Conservation (phyloP, 2,888 invertebrate genomes). For the Sylvicola cinctus region DNA sequence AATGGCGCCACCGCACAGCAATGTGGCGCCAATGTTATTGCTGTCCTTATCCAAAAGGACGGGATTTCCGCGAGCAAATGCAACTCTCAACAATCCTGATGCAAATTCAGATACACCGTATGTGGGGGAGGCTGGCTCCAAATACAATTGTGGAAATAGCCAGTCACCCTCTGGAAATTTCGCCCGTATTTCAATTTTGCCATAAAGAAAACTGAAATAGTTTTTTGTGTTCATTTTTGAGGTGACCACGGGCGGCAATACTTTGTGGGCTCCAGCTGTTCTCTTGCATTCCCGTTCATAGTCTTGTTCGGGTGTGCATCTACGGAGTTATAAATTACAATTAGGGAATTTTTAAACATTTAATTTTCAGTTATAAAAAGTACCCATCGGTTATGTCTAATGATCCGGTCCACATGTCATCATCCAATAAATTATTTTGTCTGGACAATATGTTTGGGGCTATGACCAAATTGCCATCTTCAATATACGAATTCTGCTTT, state of each 20-base stretch:
- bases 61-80: conserved; percentile 43
- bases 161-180: conserved; percentile 57
- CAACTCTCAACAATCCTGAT: conserved; percentile 53
- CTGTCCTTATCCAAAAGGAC: conserved; percentile 12
- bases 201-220: conserved; percentile 45
- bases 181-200: conserved; percentile 43
- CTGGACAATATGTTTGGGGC: conserved; percentile 17
- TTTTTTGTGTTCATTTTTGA: conserved; percentile 38
- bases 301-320: too few species aligned
- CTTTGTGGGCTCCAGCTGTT: too few species aligned
- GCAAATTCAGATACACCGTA: conserved; percentile 38
- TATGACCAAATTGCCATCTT: conserved; percentile 19
- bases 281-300: too few species aligned
- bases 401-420: too few species aligned
- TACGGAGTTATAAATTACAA: too few species aligned
- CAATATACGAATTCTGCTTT: conserved; percentile 18
- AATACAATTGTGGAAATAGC: too few species aligned
- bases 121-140: conserved; percentile 37
- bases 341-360: too few species aligned
- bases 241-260: conserved; percentile 47
- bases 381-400: too few species aligned
- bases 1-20: conserved; percentile 16
- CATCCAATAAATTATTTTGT: too few species aligned
- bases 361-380: too few species aligned
- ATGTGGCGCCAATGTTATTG: conserved; percentile 14